Conservation (phyloP, 2,797 vertebrate genomes). For the Zalophus californianus region DNA sequence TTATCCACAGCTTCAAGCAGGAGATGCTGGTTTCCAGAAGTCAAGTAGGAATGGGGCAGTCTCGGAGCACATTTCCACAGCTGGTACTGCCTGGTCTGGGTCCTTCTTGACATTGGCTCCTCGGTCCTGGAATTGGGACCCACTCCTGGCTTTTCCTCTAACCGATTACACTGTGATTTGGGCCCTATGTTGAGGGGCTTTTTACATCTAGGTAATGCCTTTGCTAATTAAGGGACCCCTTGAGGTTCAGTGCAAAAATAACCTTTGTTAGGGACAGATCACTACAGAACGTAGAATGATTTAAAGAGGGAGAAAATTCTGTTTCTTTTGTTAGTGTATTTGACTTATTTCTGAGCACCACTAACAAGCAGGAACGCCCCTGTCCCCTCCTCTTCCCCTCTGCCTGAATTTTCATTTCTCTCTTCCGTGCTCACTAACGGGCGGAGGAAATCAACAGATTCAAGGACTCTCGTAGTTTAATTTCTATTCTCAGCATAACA, state of each 20-base stretch:
- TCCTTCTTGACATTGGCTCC: not conserved
- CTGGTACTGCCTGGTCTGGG: fast-evolving
- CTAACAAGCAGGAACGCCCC: not conserved
- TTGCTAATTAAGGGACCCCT: not conserved
- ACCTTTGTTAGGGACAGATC: not conserved
- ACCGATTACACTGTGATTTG: not conserved
- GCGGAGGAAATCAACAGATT: not conserved
- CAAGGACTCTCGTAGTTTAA: not conserved
- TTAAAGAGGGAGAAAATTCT: not conserved
- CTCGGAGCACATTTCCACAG: not conserved
- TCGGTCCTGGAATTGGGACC: not conserved
- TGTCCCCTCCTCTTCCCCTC: not conserved
- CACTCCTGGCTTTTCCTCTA: not conserved
- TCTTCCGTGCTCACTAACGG: not conserved
- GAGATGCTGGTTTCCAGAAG: not conserved
- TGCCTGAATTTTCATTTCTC: not conserved
- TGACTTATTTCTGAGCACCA: not conserved
- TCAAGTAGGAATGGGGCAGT: not conserved
- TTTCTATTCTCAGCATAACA: constrained; percentile 21
- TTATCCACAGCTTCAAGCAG: not conserved
- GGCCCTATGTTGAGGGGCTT: not conserved
- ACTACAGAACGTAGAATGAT: not conserved
- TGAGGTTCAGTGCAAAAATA: not conserved
- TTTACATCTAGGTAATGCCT: not conserved
- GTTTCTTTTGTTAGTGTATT: not conserved